Evolutionary conservation across 1,140 invertebrate species (phyloP).

Genomic region (Diabrotica undecimpunctata): DNA sequence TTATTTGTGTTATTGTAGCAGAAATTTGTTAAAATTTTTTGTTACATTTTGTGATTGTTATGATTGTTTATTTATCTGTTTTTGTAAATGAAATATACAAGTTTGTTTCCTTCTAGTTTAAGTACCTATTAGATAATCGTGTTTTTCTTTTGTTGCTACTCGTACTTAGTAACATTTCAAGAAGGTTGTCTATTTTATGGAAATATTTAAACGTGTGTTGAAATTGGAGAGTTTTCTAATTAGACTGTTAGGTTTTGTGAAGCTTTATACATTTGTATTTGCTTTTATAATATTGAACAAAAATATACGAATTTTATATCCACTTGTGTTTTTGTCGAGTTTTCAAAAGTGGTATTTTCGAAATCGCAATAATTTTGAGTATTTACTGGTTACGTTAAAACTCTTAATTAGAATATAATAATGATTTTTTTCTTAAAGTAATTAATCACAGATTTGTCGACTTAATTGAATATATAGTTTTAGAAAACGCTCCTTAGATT

Average conservation of each 20-base stretch:
- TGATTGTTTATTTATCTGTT: constrained; percentile 23
- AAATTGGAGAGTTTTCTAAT: constrained; percentile 25
- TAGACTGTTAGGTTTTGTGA: constrained; percentile 24
- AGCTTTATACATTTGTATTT: constrained; percentile 37
- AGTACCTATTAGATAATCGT: not conserved
- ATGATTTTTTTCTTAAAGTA: too few species aligned
- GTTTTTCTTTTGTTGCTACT: constrained; percentile 15
- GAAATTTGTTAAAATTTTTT: constrained; percentile 9
- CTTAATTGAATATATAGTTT: too few species aligned
- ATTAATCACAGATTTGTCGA: too few species aligned
- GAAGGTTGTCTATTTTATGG: constrained; percentile 21
- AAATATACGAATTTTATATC: constrained; percentile 30
- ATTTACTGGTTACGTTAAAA: not conserved
- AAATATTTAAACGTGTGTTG: constrained; percentile 35
- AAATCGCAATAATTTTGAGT: not conserved
- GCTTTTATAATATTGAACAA: constrained; percentile 25
- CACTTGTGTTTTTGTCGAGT: constrained; percentile 12
- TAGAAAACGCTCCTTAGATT: too few species aligned
- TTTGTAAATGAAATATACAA: constrained; percentile 10
- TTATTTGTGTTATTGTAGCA: constrained; percentile 10
- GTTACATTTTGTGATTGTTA: constrained; percentile 23
- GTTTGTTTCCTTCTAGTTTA: constrained; percentile 10
- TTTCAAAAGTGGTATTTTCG: too few species aligned
- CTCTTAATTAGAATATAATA: not conserved
- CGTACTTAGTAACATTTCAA: constrained; percentile 12